phyloP scores from a whole-genome alignment of 2,113 vertebrate genomes.

The Cavia porcellus region DNA sequence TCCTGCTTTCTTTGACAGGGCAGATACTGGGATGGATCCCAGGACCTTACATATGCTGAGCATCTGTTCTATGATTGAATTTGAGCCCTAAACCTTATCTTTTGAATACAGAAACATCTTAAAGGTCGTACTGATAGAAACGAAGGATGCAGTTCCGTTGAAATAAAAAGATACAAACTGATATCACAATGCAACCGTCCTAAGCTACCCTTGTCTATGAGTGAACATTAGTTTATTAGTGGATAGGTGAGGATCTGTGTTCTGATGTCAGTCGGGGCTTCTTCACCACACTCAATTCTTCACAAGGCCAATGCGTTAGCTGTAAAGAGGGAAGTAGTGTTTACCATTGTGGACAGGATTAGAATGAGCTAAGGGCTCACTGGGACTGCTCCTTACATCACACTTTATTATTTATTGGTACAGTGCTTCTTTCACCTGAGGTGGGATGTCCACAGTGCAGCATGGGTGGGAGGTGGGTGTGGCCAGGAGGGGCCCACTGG shows the following conservation, averaged over 20 bases:
- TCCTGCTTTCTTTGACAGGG: background rate
- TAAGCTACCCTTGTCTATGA: too few relatives aligned
- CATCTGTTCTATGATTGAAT: background rate
- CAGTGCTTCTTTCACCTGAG: background rate
- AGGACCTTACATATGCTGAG: background rate
- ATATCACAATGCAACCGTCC: background rate
- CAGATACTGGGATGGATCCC: background rate
- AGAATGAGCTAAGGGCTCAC: background rate
- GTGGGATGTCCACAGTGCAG: background rate
- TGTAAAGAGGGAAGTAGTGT: background rate
- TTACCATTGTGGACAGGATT: background rate
- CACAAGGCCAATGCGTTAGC: background rate
- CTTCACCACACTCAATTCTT: background rate
- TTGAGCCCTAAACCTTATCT: background rate
- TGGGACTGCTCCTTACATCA: background rate
- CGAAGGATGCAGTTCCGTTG: background rate
- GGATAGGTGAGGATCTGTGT: background rate
- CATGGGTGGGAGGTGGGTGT: background rate
- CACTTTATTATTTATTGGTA: background rate
- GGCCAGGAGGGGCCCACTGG: background rate
- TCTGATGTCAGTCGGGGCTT: background rate
- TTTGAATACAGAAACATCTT: background rate
- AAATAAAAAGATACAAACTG: background rate
- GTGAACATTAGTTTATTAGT: background rate
- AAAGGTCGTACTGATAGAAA: background rate